phyloP scores from a whole-genome alignment of 2,888 invertebrate species.

The Atrina japonica region DNA sequence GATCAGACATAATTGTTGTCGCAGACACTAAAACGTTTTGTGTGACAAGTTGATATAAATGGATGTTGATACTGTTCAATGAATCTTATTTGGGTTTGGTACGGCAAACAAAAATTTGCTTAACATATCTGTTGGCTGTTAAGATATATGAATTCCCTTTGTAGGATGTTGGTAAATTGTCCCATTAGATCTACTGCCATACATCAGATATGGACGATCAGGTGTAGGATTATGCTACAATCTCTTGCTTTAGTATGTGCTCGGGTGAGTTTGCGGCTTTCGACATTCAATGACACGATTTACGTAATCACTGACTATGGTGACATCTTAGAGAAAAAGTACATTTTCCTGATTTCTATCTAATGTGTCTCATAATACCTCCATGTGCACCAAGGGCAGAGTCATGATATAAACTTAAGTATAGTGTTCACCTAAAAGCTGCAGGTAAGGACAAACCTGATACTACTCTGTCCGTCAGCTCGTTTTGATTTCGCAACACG shows the following conservation, averaged over 20 bases:
- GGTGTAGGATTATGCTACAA: slow-evolving; percentile 44
- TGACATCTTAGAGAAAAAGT: slow-evolving; percentile 29
- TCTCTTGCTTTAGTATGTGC: slow-evolving; percentile 26
- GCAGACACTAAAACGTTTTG: slow-evolving; percentile 42
- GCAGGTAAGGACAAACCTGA: slow-evolving; percentile 45
- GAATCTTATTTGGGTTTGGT: slow-evolving; percentile 17
- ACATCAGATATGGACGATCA: slow-evolving; percentile 43
- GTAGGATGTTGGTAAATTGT: too few species aligned
- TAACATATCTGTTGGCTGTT: slow-evolving; percentile 45
- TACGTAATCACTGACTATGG: slow-evolving; percentile 37
- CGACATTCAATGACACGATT: slow-evolving; percentile 36
- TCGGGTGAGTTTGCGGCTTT: slow-evolving; percentile 38
- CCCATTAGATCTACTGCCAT: slow-evolving; percentile 52
- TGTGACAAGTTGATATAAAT: slow-evolving; percentile 38
- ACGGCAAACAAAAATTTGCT: slow-evolving; percentile 20
- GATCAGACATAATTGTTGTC: slow-evolving; percentile 37
- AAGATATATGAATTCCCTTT: too few species aligned
- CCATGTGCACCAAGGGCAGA: too few species aligned
- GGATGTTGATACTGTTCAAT: slow-evolving; percentile 13
- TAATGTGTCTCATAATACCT: too few species aligned
- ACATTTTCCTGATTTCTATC: slow-evolving; percentile 42
- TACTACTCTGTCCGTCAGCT: slow-evolving; percentile 19
- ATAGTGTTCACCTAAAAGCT: too few species aligned
- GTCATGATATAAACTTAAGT: too few species aligned
- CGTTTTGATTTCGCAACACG: slow-evolving; percentile 35